A percentile compares a stretch with the other conserved stretches of the same genome.
Evolutionary conservation across 2,113 vertebrate species (phyloP).

Genomic region (Empidonax alnorum): DNA sequence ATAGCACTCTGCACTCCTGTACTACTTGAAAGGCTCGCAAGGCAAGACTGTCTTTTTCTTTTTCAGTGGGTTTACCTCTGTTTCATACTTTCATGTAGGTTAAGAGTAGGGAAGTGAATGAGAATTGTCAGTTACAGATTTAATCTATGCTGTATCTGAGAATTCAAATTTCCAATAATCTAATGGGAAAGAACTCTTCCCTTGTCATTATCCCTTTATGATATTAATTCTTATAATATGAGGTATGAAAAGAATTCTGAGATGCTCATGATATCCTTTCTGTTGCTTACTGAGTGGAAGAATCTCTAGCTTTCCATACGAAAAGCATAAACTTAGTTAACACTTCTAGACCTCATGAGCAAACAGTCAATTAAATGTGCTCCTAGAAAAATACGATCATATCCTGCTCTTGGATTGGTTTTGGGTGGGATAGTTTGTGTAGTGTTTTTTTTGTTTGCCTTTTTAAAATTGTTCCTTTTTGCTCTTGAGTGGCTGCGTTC

Average conservation of each 20-base stretch:
- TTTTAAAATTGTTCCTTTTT: neutral
- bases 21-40: neutral
- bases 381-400: neutral
- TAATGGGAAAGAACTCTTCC: neutral
- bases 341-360: rapidly evolving
- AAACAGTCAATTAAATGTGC: neutral
- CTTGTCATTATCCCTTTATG: neutral
- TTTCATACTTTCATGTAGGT: neutral
- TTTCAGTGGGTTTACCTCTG: neutral
- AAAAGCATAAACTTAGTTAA: neutral
- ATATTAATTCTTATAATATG: neutral
- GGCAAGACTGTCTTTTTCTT: neutral
- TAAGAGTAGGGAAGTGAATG: neutral
- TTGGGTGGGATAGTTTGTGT: neutral
- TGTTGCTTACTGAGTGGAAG: neutral
- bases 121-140: neutral
- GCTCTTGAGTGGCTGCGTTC: neutral
- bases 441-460: neutral
- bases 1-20: neutral
- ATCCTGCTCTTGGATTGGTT: neutral
- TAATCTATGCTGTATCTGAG: neutral
- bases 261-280: neutral
- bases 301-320: neutral
- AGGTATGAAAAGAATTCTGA: neutral
- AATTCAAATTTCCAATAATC: neutral